Evolutionary conservation across 2,888 invertebrate species (phyloP).

Genomic region (Leptopilina syphax): DNA sequence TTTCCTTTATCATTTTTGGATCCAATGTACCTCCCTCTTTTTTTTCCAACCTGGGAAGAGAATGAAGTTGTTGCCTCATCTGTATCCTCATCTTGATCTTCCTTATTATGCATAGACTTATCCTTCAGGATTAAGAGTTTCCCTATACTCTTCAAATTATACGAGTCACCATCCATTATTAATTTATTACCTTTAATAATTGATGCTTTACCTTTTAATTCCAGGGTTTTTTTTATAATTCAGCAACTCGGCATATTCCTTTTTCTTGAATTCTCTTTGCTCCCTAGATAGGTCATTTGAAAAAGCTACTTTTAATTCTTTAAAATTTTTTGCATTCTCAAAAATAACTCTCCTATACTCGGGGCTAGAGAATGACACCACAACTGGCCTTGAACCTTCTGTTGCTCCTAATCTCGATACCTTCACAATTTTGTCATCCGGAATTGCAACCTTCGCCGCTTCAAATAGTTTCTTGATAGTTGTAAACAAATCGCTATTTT

Average conservation of each 20-base stretch:
- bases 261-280: constrained; percentile 7
- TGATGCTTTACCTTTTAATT: not conserved
- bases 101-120: too few species aligned
- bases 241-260: not conserved
- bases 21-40: too few species aligned
- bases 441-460: not conserved
- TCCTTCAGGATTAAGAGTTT: too few species aligned
- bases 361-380: not conserved
- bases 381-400: not conserved
- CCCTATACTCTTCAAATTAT: too few species aligned
- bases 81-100: too few species aligned
- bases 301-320: not conserved
- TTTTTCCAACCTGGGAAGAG: too few species aligned
- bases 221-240: not conserved
- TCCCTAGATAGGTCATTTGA: constrained; percentile 15
- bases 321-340: constrained; percentile 21
- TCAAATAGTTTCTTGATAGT: not conserved
- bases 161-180: too few species aligned
- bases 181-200: too few species aligned
- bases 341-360: not conserved
- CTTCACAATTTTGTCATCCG: constrained; percentile 6
- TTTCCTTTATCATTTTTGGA: too few species aligned
- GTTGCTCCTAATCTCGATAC: not conserved
- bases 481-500: not conserved
- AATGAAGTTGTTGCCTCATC: too few species aligned